Evolutionary conservation across 1,140 invertebrate genomes (phyloP).

Genomic region (Paraescarpia echinospica): DNA sequence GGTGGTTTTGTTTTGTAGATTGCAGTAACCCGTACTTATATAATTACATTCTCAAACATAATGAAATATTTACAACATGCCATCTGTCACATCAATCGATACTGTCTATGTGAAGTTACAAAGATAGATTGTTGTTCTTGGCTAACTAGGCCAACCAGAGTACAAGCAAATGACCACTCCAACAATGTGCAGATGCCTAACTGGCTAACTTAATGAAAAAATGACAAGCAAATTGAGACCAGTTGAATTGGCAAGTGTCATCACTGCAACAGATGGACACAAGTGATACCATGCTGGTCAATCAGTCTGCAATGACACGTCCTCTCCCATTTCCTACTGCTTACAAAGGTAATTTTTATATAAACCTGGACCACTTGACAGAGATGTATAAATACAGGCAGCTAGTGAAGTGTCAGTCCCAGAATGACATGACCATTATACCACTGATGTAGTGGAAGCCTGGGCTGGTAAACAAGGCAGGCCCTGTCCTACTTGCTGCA

Average conservation of each 20-base stretch:
- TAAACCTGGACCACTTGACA: neutral
- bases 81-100: neutral
- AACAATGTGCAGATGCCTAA: neutral
- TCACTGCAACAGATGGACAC: neutral
- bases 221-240: neutral
- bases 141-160: neutral
- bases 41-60: neutral
- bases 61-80: neutral
- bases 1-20: neutral
- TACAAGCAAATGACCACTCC: neutral
- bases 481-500: neutral
- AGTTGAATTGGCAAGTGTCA: neutral
- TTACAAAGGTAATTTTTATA: neutral
- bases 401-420: neutral
- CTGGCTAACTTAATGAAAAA: neutral
- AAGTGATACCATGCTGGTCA: neutral
- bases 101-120: neutral
- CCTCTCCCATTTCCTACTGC: neutral
- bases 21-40: neutral
- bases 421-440: neutral
- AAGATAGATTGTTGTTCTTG: neutral
- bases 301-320: neutral
- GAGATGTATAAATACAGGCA: neutral
- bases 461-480: neutral
- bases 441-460: neutral